Evolutionary conservation across 1,140 invertebrate species (phyloP).

Genomic region (Solen grandis): DNA sequence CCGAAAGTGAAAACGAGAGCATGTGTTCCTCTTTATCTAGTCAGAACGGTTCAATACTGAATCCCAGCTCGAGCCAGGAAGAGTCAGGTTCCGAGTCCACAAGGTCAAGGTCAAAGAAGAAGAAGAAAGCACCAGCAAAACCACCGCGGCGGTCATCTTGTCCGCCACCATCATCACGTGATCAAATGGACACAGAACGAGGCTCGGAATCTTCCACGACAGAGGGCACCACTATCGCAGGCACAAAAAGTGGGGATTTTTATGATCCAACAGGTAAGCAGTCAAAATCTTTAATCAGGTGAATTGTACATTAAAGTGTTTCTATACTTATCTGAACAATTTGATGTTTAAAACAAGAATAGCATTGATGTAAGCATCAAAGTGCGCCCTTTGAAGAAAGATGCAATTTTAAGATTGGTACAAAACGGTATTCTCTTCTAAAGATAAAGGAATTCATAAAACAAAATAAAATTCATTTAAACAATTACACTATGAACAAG

Average conservation of each 20-base stretch:
- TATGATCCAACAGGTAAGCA: background rate
- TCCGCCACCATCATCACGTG: conserved; percentile 23
- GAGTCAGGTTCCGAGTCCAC: conserved; percentile 6
- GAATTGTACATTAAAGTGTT: background rate
- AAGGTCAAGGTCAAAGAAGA: conserved; percentile 40
- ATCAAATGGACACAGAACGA: conserved; percentile 14
- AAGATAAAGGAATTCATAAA: no score
- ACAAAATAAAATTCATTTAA: no score
- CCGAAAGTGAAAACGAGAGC: conserved; percentile 54
- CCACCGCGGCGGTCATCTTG: conserved; percentile 48
- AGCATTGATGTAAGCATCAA: no score
- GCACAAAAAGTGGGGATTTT: background rate
- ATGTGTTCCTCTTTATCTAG: conserved; percentile 49
- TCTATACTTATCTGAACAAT: background rate
- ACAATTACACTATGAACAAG: no score
- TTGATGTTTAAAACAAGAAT: no score
- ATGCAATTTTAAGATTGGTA: no score
- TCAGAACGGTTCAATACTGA: conserved; percentile 41
- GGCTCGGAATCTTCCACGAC: conserved; percentile 26
- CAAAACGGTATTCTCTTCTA: no score
- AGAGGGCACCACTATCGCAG: background rate
- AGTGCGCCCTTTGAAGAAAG: no score
- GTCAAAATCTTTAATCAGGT: background rate
- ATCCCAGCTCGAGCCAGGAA: background rate
- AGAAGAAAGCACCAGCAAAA: conserved; percentile 38